A percentile compares a stretch with the other conserved stretches of the same genome.
These are phyloP conservation scores for Aplidium turbinatum DNA, from an alignment of 23 tunicate genomes.

Conservation along the genomic window DNA sequence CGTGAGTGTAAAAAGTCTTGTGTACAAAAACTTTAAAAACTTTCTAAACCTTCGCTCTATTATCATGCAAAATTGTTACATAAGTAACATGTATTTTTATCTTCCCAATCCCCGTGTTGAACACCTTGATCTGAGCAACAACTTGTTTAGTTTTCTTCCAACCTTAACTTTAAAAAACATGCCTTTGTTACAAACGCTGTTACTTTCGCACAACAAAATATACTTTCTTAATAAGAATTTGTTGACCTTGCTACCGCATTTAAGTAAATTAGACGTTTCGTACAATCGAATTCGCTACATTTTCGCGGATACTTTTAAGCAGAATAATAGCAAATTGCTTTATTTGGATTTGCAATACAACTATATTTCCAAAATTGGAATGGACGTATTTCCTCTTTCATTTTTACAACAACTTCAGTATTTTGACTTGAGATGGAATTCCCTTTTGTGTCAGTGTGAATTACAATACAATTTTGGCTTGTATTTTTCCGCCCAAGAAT, in stretches of 20 bases:
- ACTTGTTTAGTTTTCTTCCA: background rate
- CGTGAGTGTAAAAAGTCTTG: too few species aligned
- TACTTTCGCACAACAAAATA: background rate
- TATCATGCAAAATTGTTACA: too few species aligned
- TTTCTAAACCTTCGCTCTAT: too few species aligned
- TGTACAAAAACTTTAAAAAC: too few species aligned
- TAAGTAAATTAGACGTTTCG: background rate
- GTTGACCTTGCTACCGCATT: background rate
- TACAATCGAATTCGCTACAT: background rate
- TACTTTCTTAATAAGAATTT: background rate
- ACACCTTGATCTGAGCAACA: background rate
- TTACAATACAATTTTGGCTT: background rate
- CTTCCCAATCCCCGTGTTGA: background rate
- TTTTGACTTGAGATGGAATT: background rate
- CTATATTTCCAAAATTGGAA: background rate
- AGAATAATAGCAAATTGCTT: background rate
- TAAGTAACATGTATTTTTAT: too few species aligned
- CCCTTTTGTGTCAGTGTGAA: background rate
- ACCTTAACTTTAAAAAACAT: background rate
- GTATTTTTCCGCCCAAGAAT: background rate
- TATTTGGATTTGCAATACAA: background rate
- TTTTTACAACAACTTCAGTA: background rate
- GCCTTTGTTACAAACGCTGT: background rate
- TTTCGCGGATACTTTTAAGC: background rate
- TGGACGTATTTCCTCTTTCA: background rate